Percentiles rank a stretch among this genome's conserved stretches.
These are phyloP conservation scores for Heliconius himera DNA, from an alignment of 1,140 invertebrate genomes.

Conservation along the genomic window DNA sequence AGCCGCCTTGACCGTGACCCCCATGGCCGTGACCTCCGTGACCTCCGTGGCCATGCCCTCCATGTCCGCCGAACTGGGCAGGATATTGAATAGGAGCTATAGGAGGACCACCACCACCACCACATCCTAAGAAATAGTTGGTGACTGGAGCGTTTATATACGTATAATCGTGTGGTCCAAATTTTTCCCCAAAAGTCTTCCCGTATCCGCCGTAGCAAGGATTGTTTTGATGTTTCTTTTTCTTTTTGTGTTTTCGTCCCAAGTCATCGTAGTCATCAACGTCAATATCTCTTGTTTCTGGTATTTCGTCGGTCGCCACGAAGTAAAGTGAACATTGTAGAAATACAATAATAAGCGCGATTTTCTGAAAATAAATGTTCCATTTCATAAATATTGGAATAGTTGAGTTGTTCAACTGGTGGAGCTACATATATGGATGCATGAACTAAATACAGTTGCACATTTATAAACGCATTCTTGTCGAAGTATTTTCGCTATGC, in stretches of 20 bases:
- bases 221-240: conserved; percentile 59
- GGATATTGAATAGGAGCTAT: conserved; percentile 29
- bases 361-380: conserved; percentile 45
- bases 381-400: neutral
- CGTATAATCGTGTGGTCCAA: conserved; percentile 55
- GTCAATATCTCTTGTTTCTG: conserved; percentile 49
- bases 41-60: conserved; percentile 37
- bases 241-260: conserved; percentile 58
- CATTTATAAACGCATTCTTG: conserved; percentile 1
- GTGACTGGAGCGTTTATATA: conserved; percentile 64
- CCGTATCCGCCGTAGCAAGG: conserved; percentile 58
- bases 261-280: conserved; percentile 53
- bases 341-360: conserved; percentile 46
- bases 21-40: conserved; percentile 42
- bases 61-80: conserved; percentile 32
- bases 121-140: conserved; percentile 69
- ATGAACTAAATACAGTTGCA: neutral
- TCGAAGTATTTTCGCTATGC: neutral
- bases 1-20: conserved; percentile 34
- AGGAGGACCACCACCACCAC: conserved; percentile 33
- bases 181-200: conserved; percentile 53
- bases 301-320: conserved; percentile 39
- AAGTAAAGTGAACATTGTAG: conserved; percentile 41
- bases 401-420: neutral
- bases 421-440: neutral